These are phyloP conservation scores for Natrix natrix DNA, from an alignment of 2,797 vertebrate species.

Conservation along the genomic window DNA sequence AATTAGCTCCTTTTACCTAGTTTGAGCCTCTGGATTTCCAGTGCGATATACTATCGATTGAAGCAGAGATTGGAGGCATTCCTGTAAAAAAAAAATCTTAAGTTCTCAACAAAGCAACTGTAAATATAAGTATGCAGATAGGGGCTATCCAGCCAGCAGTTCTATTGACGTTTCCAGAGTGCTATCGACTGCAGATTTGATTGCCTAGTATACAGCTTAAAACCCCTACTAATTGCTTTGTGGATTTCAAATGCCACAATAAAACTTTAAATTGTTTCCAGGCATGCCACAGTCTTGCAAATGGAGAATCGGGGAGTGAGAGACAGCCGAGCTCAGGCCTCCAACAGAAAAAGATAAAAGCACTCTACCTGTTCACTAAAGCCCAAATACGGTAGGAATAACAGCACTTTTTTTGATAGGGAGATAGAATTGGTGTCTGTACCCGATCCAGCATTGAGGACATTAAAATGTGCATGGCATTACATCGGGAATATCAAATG, in stretches of 20 bases:
- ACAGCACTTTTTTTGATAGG: slow-evolving; percentile 34
- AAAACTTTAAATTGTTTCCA: slow-evolving; percentile 53
- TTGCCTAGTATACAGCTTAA: slow-evolving; percentile 39
- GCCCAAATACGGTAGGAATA: slow-evolving; percentile 34
- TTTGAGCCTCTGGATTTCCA: slow-evolving; percentile 34
- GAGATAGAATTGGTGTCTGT: slow-evolving; percentile 19
- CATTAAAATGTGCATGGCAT: slow-evolving; percentile 50
- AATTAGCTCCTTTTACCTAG: neutral
- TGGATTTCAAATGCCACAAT: slow-evolving; percentile 61
- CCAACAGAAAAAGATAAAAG: slow-evolving; percentile 30
- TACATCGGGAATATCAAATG: slow-evolving; percentile 56
- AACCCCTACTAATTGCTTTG: slow-evolving; percentile 62
- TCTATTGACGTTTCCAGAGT: slow-evolving; percentile 50
- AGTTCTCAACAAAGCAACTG: slow-evolving; percentile 19
- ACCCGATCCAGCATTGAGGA: slow-evolving; percentile 47
- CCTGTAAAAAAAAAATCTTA: slow-evolving; percentile 23
- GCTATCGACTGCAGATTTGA: slow-evolving; percentile 45
- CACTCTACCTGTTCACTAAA: slow-evolving; percentile 32
- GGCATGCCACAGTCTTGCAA: slow-evolving; percentile 28
- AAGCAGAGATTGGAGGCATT: slow-evolving; percentile 29
- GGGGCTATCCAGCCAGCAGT: slow-evolving; percentile 34
- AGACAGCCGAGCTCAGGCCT: slow-evolving; percentile 2
- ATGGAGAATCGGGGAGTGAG: slow-evolving; percentile 1
- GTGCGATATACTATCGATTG: slow-evolving; percentile 24
- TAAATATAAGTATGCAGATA: slow-evolving; percentile 5